Base-by-base conservation (phyloP, 2,797 vertebrate genomes). In the Xenopus petersii region DNA sequence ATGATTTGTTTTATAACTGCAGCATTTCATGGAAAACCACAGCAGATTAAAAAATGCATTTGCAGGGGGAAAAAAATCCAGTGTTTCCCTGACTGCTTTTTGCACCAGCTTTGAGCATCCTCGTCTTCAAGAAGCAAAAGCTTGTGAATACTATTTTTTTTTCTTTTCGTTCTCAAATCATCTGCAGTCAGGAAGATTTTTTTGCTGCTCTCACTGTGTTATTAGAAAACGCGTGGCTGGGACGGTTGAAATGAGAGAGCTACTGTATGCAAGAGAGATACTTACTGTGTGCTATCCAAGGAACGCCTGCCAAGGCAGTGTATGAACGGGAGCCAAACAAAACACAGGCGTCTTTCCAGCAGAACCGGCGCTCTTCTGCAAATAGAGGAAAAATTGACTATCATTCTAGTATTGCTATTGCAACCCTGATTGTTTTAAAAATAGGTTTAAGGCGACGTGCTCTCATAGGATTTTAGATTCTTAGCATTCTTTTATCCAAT, bases 251-350 rank as follows among this genome's bases (percentile, higher is more conserved):
- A 90, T 84, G 92, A 86, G 89, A 91, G 87, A 84, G 93, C 93
- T 92, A 93, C 93, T 89, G 91, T 92, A 86, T 88, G 88, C 75
- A 85, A 90, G 88, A 87, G 90, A 93, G 90, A 89, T 89, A 87
- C 93, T 91, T 90, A 88, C 93, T 91, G 93, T 91, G 93, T 90
- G 89, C 89, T 88, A 91, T 96, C 94, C 94, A 91, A 89, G 91
- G 87, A 89, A 86, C 84, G 70, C 84, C 91, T 93, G 94, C 95
- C 95, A 98, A 95, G 90, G 88, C 91, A 87, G 89, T 86, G 88
- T 93, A 90, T 93, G 95, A 95, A 93, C 92, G 84, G 90, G 81
- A 88, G 95, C 95, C 97, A 98, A 98, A 94, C 93, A 93, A 95
- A 98, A 97, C 93, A 96, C 90, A 87, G 93, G 93, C 94, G 90